Base-by-base conservation (phyloP, 2,113 vertebrate species). In the Eretmochelys imbricata region DNA sequence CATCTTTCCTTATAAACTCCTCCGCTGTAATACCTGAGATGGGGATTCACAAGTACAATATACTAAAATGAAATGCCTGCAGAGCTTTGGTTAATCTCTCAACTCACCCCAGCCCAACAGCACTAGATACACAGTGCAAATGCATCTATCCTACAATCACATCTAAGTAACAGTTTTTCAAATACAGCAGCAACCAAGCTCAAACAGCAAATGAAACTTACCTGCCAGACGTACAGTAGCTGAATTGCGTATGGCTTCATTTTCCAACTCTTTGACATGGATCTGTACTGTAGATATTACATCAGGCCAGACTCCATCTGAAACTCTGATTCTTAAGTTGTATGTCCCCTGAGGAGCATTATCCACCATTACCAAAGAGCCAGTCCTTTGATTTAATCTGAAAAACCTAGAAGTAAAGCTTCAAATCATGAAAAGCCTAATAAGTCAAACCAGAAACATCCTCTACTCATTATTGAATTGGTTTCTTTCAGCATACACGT, bases 281-380 rank as follows among this genome's bases (percentile, higher is more conserved):
- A 99, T 98, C 5, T 96, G 97, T 46, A 99, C 98, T 13, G 97
- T 98, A 85, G 99, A 99, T 82, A 99, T 53, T 14, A 97, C 98
- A 84, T 99, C 99, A 29, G 98, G 99, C 99, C 99, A 99, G 83
- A 99, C 93, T 38, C 98, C 99, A 94, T 99, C 99, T 14, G 99
- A 98, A 91, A 99, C 99, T 46, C 98, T 98, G 51, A 99, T 98
- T 97, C 98, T 98, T 94, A 99, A 98, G 80, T 98, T 97, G 86
- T 99, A 99, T 88, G 91, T 98, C 83, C 99, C 99, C 3, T 98
- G 97, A 20, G 98, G 98, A 69, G 98, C 89, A 25, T 98, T 98
- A 95, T 99, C 99, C 95, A 99, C 98, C 97, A 99, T 99, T 96
- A 99, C 97, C 84, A 99, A 97, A 88, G 99, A 98, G 46, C 99